A percentile compares a stretch with the other conserved stretches of the same genome.
phyloP scores from a whole-genome alignment of 2,888 invertebrate species.

The Dasysyrphus tricinctus region DNA sequence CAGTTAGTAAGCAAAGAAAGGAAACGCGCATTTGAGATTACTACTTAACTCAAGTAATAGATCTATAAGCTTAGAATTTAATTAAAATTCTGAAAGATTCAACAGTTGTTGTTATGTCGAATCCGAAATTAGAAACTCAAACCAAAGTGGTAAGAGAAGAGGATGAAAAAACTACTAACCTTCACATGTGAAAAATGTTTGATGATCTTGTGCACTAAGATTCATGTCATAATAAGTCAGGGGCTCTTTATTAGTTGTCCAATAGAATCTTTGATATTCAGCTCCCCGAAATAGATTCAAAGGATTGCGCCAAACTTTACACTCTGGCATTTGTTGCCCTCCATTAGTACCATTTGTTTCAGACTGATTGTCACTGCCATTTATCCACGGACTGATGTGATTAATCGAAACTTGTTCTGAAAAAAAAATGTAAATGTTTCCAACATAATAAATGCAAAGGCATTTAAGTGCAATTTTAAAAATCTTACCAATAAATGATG shows the following conservation, averaged over 20 bases:
- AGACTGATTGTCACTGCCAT: constrained; percentile 86
- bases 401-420: constrained; percentile 95
- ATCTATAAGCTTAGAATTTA: too few species aligned
- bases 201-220: constrained; percentile 98
- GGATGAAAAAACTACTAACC: constrained; percentile 78
- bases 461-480: neutral
- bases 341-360: constrained; percentile 80
- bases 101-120: neutral
- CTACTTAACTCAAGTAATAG: too few species aligned
- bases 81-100: neutral
- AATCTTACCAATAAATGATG: constrained; percentile 90
- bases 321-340: constrained; percentile 86
- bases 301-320: constrained; percentile 98
- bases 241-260: constrained; percentile 96
- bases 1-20: too few species aligned
- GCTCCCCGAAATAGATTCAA: constrained; percentile 97
- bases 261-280: constrained; percentile 97
- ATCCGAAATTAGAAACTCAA: neutral
- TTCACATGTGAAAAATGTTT: constrained; percentile 97
- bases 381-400: constrained; percentile 96
- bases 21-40: too few species aligned
- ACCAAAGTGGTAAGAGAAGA: neutral
- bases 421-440: neutral
- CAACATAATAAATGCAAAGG: neutral
- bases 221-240: constrained; percentile 99